Evolutionary conservation across 2,888 invertebrate species (phyloP), one percentile per base, ranked within the genome.

Genomic region (Patella depressa): DNA sequence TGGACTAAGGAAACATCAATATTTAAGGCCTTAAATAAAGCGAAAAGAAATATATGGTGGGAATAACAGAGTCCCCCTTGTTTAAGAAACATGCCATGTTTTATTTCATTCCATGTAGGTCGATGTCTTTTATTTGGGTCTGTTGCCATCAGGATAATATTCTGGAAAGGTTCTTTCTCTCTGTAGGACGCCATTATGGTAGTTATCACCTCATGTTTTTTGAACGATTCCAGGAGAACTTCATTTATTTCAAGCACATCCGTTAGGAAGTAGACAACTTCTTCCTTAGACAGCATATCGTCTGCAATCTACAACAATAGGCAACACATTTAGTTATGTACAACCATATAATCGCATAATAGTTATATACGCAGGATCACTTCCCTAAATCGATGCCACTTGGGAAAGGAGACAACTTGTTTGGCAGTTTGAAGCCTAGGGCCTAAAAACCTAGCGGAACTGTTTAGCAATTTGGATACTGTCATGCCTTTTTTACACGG

Each of bases 41-140:
- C 75, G 73, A 77, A 83, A n/a, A 79, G 54, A n/a, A 82, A 79
- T 11, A 80, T 72, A 72, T 84, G 82, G 17, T 80, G 65, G 54
- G 78, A 81, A 55, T 79, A 82, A 70, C 85, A 85, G n/a, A 85
- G 55, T 2, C 85, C 85, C 5, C 83, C 85, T 15, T 73, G 24
- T 19, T 78, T 79, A 7, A 73, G 55, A 24, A 80, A 69, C 3
- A 83, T 72, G 12, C 79, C 78, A 5, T 65, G 73, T 65, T 82
- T 82, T 53, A 85, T 82, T n/a, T 77, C 78, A 1, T 77, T 71
- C 65, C 72, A 59, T 5, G 75, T 74, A n/a, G 83, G 85, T 14
- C 81, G 75, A 54, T 53, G 76, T 71, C 81, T 78, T 11, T 78
- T 17, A 2, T 72, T 76, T 4, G 69, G 78, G 2, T 74, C 75